These are phyloP conservation scores for Leucozona laternaria DNA, from an alignment of 2,888 invertebrate species.

Conservation along the genomic window DNA sequence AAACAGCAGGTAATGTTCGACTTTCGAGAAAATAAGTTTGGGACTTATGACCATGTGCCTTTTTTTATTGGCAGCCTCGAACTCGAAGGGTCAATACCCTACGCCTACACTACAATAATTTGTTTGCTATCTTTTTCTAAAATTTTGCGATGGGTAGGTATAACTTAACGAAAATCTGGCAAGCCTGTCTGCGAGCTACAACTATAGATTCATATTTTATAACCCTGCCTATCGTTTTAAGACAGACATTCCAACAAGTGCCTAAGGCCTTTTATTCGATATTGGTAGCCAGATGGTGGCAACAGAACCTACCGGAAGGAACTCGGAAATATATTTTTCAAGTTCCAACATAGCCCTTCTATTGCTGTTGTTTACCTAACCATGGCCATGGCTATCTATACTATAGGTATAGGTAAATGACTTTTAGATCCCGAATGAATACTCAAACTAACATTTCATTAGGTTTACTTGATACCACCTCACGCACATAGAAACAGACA, in stretches of 20 bases:
- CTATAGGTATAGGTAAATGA: too few species aligned
- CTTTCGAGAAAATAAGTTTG: too few species aligned
- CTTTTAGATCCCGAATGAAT: slow-evolving; percentile 9
- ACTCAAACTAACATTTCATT: slow-evolving; percentile 9
- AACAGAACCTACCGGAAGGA: not conserved
- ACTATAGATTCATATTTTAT: not conserved
- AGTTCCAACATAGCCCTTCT: not conserved
- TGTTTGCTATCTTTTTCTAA: too few species aligned
- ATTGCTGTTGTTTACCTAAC: not conserved
- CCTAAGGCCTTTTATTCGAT: not conserved
- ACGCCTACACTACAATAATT: too few species aligned
- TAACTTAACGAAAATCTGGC: too few species aligned
- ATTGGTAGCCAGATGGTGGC: rapidly evolving
- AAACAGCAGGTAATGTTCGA: too few species aligned
- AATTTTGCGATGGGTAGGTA: too few species aligned
- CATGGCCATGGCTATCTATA: not conserved
- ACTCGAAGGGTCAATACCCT: too few species aligned
- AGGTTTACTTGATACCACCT: not conserved
- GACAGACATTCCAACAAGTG: not conserved
- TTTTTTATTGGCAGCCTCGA: too few species aligned
- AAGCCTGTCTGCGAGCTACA: not conserved
- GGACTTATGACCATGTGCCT: too few species aligned
- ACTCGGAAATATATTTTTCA: not conserved
- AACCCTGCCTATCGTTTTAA: not conserved
- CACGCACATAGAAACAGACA: slow-evolving; percentile 2